Evolutionary conservation across 2,113 vertebrate species (phyloP).

Genomic region (Grammomys surdaster): DNA sequence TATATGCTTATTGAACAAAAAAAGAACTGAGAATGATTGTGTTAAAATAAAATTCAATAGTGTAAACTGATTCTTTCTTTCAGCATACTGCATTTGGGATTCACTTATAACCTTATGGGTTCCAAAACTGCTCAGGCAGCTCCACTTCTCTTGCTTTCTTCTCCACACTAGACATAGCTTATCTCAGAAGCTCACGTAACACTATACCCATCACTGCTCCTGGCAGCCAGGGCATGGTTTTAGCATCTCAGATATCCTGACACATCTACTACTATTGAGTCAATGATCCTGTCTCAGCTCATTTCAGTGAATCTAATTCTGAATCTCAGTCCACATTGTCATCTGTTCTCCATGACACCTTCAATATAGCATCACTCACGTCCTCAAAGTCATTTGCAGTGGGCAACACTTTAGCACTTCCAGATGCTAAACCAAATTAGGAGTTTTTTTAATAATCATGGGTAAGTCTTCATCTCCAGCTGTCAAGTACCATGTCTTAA

Average conservation of each 20-base stretch:
- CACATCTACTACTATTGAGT: background rate
- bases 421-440: background rate
- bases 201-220: background rate
- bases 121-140: background rate
- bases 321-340: too few species aligned
- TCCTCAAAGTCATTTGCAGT: background rate
- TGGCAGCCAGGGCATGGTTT: background rate
- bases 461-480: background rate
- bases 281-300: background rate
- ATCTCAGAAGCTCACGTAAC: background rate
- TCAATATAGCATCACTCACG: background rate
- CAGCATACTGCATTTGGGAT: background rate
- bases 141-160: background rate
- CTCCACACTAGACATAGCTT: background rate
- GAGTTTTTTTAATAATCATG: background rate
- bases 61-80: background rate
- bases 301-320: background rate
- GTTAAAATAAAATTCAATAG: background rate
- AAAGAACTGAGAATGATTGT: background rate
- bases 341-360: rapidly evolving
- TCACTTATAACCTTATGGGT: background rate
- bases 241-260: background rate
- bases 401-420: background rate
- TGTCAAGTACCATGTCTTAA: background rate
- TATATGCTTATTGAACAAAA: background rate